Conservation (phyloP, 2,113 vertebrate genomes). For the Apodemus speciosus region DNA sequence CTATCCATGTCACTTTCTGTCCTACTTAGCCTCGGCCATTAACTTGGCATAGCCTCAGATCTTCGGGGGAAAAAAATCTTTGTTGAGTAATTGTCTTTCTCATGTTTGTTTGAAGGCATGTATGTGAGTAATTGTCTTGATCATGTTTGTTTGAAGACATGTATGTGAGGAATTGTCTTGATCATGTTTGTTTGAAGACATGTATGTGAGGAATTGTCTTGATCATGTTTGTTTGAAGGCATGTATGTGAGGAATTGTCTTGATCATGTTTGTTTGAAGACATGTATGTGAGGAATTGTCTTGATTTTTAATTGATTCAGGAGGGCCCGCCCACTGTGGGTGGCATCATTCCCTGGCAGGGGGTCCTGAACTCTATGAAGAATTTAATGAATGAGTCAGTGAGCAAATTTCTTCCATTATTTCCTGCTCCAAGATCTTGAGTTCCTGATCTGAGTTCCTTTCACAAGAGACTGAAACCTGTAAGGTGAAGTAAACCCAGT, state of each 20-base stretch:
- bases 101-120: too few species aligned
- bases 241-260: not conserved
- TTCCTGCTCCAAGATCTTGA: not conserved
- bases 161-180: not conserved
- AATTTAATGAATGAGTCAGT: not conserved
- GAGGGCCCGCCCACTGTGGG: not conserved
- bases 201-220: not conserved
- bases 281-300: not conserved
- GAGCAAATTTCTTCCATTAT: not conserved
- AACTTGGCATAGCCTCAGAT: not conserved
- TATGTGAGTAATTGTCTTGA: not conserved
- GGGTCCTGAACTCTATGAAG: not conserved
- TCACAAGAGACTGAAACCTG: not conserved
- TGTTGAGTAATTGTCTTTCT: not conserved
- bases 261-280: not conserved
- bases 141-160: too few species aligned
- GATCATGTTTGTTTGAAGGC: not conserved
- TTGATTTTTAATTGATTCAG: not conserved
- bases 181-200: not conserved
- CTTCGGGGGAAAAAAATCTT: not conserved
- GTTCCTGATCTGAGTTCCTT: not conserved
- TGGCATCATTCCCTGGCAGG: not conserved
- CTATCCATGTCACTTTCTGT: too few species aligned
- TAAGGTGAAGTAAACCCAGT: not conserved
- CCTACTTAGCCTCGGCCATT: too few species aligned